Evolutionary conservation across 2,888 invertebrate species (phyloP), one percentile per base, ranked within the genome.

Genomic region (Meta bourneti): DNA sequence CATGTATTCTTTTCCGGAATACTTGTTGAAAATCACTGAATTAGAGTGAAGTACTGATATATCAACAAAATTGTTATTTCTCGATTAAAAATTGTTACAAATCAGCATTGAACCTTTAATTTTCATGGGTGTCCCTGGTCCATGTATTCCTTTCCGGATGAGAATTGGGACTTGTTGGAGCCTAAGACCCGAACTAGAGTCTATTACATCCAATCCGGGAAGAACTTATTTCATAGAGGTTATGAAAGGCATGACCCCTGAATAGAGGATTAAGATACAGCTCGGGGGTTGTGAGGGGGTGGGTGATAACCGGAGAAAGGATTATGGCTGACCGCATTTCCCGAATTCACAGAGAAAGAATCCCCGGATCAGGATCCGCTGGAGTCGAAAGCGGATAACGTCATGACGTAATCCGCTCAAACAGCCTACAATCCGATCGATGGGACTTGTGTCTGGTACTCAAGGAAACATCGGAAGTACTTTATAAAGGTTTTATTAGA

Each of bases 261-360:
- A 9, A 61, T 9, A 61, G 13, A 61, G 61, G 61, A 61, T 61
- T 61, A 61, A 16, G 61, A 16, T 11, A 5, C 54, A 11, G 75
- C 8, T 48, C 16, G 9, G 49, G 54, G 74, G 16, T 7, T 7
- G 75, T 20, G 71, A 87, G 51, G 52, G 79, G 75, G 9, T 11
- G 16, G 34, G 54, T 54, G 16, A 61, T 70, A 70, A 70, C 6
- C 11, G 80, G 80, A 69, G 34, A 52, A 71, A 61, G 85, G 75
- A 77, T 77, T 86, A 77, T 49, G 79, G 86, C 19, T 71, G 78
- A 86, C 86, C 86, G 71, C 86, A 85, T 85, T 69, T 54, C 88
- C 19, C 49, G 51, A 61, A 75, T 74, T 61, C 61, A 16, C 61
- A 61, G 13, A 16, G 61, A 61, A 54, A 20, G 79, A 52, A 61